These are phyloP conservation scores for Schizotus pectinicornis DNA, from an alignment of 2,888 invertebrate genomes.

Conservation along the genomic window DNA sequence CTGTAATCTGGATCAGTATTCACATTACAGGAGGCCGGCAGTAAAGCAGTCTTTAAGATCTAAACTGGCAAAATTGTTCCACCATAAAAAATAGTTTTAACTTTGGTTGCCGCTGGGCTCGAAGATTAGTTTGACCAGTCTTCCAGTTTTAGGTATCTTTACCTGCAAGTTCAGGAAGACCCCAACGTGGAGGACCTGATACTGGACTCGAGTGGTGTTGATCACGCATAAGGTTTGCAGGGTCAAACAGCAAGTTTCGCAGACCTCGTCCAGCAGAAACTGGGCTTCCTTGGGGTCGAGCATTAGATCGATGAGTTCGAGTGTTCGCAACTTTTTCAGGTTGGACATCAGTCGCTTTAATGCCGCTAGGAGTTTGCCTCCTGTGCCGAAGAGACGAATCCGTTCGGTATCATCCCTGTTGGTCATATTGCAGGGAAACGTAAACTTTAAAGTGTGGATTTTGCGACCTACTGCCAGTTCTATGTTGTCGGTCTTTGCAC, in stretches of 20 bases:
- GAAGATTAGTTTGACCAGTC: background rate
- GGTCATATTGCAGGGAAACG: constrained; percentile 78
- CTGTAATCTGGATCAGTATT: too few relatives aligned
- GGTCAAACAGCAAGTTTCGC: constrained; percentile 67
- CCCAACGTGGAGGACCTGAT: constrained; percentile 75
- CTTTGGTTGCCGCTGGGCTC: background rate
- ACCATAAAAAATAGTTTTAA: background rate
- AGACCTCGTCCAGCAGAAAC: constrained; percentile 75
- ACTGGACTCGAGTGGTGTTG: constrained; percentile 74
- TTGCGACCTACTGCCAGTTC: constrained; percentile 63
- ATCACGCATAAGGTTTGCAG: constrained; percentile 71
- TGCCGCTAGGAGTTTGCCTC: constrained; percentile 68
- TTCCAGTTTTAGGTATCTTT: constrained; percentile 28
- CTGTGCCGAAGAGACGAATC: constrained; percentile 74
- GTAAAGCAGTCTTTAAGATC: too few relatives aligned
- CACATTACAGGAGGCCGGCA: too few relatives aligned
- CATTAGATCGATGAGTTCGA: constrained; percentile 77
- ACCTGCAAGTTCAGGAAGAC: constrained; percentile 77
- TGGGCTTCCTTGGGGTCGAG: constrained; percentile 74
- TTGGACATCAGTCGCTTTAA: constrained; percentile 73
- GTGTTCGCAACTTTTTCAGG: constrained; percentile 65
- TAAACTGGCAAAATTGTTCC: too few relatives aligned
- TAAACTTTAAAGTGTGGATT: constrained; percentile 69
- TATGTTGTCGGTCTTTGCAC: constrained; percentile 46
- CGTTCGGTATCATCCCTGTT: constrained; percentile 67